A percentile compares a stretch with the other conserved stretches of the same genome.
Evolutionary conservation across 2,888 invertebrate genomes (phyloP).

Genomic region (Scaptomyza caliginosa): DNA sequence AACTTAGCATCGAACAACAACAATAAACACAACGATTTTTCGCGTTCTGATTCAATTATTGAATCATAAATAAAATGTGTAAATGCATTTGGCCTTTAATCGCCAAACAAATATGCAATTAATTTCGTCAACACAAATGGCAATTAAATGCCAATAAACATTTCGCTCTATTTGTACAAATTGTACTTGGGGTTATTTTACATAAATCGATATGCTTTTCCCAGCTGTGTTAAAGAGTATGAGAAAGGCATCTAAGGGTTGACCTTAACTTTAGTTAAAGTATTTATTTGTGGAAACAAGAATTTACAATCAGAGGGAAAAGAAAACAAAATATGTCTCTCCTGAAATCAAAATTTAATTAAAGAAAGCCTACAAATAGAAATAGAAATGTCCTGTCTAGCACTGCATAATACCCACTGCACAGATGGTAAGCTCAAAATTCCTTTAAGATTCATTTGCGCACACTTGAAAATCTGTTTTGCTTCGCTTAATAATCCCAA

Average conservation of each 20-base stretch:
- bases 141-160: background rate
- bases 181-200: background rate
- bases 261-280: no score
- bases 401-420: background rate
- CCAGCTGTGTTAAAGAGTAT: no score
- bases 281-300: no score
- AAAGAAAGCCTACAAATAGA: background rate
- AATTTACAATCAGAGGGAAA: no score
- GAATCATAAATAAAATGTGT: background rate
- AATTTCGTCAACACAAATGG: background rate
- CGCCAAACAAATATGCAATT: background rate
- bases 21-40: background rate
- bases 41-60: background rate
- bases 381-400: background rate
- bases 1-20: constrained; percentile 1
- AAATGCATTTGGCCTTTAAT: background rate
- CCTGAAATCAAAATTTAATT: background rate
- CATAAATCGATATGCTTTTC: background rate
- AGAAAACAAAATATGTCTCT: no score
- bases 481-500: constrained; percentile 26
- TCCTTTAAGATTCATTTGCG: background rate
- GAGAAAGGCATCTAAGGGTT: no score
- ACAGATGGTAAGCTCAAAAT: background rate
- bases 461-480: constrained; percentile 11
- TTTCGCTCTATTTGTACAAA: background rate